These are phyloP conservation scores for Drosophila ogumai DNA, from an alignment of 1,140 invertebrate genomes.

Conservation along the genomic window DNA sequence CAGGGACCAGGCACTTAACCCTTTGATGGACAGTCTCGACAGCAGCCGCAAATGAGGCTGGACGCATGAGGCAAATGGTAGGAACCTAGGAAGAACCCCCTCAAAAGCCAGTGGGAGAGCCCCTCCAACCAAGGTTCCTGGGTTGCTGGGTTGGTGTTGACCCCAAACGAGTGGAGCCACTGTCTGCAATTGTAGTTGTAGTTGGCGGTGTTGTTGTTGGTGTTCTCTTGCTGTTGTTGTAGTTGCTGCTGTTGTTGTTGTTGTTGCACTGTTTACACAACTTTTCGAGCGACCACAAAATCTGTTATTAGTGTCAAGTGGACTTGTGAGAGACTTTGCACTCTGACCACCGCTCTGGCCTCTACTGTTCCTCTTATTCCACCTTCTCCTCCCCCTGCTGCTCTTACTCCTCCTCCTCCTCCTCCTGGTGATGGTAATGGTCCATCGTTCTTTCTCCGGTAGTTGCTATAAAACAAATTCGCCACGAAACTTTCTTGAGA, in stretches of 20 bases:
- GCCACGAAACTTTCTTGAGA: slow-evolving; percentile 52
- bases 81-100: neutral
- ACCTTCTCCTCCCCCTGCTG: neutral
- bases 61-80: slow-evolving; percentile 8
- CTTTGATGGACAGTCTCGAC: slow-evolving; percentile 66
- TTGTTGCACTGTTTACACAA: slow-evolving; percentile 69
- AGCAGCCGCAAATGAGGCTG: slow-evolving; percentile 61
- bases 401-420: neutral
- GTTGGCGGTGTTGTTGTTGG: no score
- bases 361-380: neutral
- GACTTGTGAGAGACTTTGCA: slow-evolving; percentile 72
- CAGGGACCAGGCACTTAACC: slow-evolving; percentile 66
- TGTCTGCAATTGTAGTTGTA: slow-evolving; percentile 18
- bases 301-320: slow-evolving; percentile 81
- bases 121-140: neutral
- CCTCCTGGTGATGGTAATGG: slow-evolving; percentile 5
- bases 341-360: slow-evolving; percentile 36
- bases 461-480: slow-evolving; percentile 43
- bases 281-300: slow-evolving; percentile 74
- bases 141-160: neutral
- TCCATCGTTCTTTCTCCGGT: slow-evolving; percentile 5
- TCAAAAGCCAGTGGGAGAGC: neutral
- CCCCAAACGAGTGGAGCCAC: slow-evolving; percentile 8
- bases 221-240: slow-evolving; percentile 6
- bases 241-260: neutral